Percentiles rank a stretch among this genome's conserved stretches.
phyloP scores from a whole-genome alignment of 2,888 invertebrate species.

The Leptothorax acervorum region DNA sequence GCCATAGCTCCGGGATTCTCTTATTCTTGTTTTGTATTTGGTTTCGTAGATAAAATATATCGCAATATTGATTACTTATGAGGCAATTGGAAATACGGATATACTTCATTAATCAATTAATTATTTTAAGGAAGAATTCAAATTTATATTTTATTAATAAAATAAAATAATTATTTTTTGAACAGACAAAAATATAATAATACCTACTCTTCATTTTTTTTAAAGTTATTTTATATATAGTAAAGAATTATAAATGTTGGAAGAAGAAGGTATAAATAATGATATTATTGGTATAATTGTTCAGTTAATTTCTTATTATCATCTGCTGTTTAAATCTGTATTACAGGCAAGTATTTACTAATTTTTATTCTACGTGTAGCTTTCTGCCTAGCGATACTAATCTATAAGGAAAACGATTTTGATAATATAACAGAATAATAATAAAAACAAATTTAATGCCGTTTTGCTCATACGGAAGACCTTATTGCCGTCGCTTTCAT shows the following conservation, averaged over 20 bases:
- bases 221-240: neutral
- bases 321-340: neutral
- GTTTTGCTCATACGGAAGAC: neutral
- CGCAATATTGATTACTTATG: neutral
- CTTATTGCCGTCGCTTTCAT: constrained; percentile 24
- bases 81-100: neutral
- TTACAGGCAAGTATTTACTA: neutral
- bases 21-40: neutral
- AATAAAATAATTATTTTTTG: neutral
- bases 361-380: neutral
- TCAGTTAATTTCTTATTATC: neutral
- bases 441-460: constrained; percentile 21
- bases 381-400: neutral
- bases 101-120: neutral
- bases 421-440: neutral
- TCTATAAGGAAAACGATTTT: neutral
- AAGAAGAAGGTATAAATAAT: too few relatives aligned
- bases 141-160: neutral
- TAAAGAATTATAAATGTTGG: too few relatives aligned
- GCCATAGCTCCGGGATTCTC: neutral
- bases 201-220: neutral
- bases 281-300: neutral
- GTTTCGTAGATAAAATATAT: neutral
- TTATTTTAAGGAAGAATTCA: neutral
- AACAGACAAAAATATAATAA: neutral